Percentiles rank a stretch among this genome's conserved stretches.
These are phyloP conservation scores for Archocentrus centrarchus DNA, from an alignment of 2,113 vertebrate species.

Conservation along the genomic window DNA sequence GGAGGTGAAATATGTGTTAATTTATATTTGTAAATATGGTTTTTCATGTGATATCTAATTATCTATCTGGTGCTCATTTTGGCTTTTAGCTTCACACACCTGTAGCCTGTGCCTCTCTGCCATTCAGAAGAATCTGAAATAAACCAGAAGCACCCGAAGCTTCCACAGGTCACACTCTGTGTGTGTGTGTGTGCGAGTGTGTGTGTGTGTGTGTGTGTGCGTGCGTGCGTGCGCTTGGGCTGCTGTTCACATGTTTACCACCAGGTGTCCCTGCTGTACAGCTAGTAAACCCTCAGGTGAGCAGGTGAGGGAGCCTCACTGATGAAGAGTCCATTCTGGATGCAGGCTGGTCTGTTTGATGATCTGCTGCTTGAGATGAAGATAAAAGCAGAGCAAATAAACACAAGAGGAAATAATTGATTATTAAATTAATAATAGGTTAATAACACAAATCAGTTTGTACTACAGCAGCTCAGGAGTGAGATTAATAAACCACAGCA, in stretches of 20 bases:
- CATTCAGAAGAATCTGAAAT: constrained; percentile 59
- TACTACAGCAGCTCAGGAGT: no score
- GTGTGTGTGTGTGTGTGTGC: no score
- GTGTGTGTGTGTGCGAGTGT: not conserved
- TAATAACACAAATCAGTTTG: no score
- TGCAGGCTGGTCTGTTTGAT: no score
- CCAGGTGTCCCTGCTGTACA: constrained; percentile 41
- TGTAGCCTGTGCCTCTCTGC: constrained; percentile 55
- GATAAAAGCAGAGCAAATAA: no score
- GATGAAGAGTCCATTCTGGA: not conserved
- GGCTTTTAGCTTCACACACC: constrained; percentile 38
- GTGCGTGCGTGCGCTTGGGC: not conserved
- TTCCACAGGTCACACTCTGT: no score
- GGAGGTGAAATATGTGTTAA: constrained; percentile 63
- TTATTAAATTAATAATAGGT: not conserved
- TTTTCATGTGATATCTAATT: constrained; percentile 44
- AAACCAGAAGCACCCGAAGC: constrained; percentile 40
- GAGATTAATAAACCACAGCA: no score
- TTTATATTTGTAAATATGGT: constrained; percentile 76
- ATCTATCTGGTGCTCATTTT: constrained; percentile 62
- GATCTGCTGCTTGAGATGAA: not conserved
- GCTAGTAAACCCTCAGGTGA: fast-evolving
- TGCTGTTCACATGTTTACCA: constrained; percentile 35
- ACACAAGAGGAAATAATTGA: not conserved
- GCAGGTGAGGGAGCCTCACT: not conserved